Base-by-base conservation (phyloP, 2,888 invertebrate species). In the Apodemia hepburni region DNA sequence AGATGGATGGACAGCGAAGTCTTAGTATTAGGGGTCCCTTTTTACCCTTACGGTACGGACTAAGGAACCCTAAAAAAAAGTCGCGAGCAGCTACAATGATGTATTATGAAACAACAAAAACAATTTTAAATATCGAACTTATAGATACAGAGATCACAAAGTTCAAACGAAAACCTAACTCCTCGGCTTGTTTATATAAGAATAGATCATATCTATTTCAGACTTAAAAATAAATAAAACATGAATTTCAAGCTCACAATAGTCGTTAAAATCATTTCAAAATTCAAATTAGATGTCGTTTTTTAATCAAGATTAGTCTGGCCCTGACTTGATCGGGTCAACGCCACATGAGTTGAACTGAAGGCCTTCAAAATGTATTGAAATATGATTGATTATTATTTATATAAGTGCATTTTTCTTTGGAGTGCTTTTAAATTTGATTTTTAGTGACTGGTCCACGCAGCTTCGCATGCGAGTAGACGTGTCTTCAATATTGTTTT, bases 261-360 rank as follows among this genome's bases (percentile, higher is more conserved):
- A 12, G 54, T 5, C 27, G 54, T 54, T 22, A 22, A 22, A 22
- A 54, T 27, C 11, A 15, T 15, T 54, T 54, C 22, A 22, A 54
- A 54, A 54, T 54, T 54, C 22, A 54, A 27, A 54, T 54, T 54
- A 54, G 54, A 54, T 27, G 18, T 54, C 27, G 15, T 54, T 22
- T 54, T 54, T 27, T 27, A n/a, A 27, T 54, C 18, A 54, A 54
- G 22, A 54, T 54, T 54, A 15, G 51, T 54, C 51, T 54, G 54
- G 15, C 54, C 54, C 54, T 54, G 54, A 54, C 54, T 54, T 54
- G 27, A 22, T 5, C 54, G 15, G 54, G 54, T 54, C 54, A 54
- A 54, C 54, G 54, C 7, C 54, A 29, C 11, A 29, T 2, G 54
- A 29, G 54, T 54, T 54, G 15, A 54, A 27, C 22, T 54, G 54